Conservation (phyloP, 2,113 vertebrate species). For the Crotalus viridis region DNA sequence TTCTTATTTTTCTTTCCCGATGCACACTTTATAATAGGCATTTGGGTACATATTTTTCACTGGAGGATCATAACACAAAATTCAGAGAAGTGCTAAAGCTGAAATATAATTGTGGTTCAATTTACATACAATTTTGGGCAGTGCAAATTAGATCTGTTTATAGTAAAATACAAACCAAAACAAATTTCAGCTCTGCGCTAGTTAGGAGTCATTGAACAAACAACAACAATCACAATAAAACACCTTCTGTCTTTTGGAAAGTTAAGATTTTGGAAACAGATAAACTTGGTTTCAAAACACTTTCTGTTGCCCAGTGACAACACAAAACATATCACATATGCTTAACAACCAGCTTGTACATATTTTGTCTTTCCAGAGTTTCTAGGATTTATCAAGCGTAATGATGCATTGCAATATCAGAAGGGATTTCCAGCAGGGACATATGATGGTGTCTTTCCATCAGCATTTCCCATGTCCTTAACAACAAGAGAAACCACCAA, state of each 20-base stretch:
- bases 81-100: neutral
- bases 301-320: slow-evolving; percentile 78
- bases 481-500: slow-evolving; percentile 28
- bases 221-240: slow-evolving; percentile 50
- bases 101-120: neutral
- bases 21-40: neutral
- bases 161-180: neutral
- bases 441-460: slow-evolving; percentile 81
- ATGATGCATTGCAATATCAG: slow-evolving; percentile 73
- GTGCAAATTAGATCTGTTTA: neutral
- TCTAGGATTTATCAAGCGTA: slow-evolving; percentile 76
- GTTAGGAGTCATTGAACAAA: neutral
- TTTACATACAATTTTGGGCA: neutral
- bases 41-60: neutral
- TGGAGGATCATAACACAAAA: neutral
- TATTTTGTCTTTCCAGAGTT: slow-evolving; percentile 82
- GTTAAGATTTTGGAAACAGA: slow-evolving; percentile 72
- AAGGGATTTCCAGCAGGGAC: slow-evolving; percentile 73
- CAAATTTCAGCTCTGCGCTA: neutral
- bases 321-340: slow-evolving; percentile 77
- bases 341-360: slow-evolving; percentile 81
- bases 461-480: slow-evolving; percentile 71
- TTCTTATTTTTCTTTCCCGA: neutral
- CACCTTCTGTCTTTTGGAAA: slow-evolving; percentile 71
- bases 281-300: slow-evolving; percentile 74